phyloP scores from a whole-genome alignment of 1,140 invertebrate genomes.

The Brachionus asplanchnoidis region DNA sequence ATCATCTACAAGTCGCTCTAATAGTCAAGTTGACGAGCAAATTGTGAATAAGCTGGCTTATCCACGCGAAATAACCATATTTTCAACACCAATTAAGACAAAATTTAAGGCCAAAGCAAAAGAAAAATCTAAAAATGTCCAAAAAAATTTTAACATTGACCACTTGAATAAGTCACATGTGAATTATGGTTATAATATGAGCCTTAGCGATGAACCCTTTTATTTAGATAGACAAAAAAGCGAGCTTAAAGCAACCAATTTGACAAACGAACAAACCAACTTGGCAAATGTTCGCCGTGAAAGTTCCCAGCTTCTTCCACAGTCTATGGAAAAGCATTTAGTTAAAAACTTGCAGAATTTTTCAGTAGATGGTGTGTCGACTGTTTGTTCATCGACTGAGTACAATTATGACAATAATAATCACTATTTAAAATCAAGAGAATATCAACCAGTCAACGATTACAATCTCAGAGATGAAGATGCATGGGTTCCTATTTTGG shows the following conservation, averaged over 20 bases:
- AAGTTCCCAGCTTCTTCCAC: conserved; percentile 6
- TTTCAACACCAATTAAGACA: conserved; percentile 10
- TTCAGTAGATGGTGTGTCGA: background rate
- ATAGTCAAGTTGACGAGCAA: conserved; percentile 13
- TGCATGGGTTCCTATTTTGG: conserved; percentile 39
- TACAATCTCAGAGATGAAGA: conserved; percentile 38
- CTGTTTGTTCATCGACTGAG: background rate
- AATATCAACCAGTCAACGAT: background rate
- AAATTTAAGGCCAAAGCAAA: background rate
- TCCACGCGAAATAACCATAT: conserved; percentile 22
- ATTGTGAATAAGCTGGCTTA: conserved; percentile 5
- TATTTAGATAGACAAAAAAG: background rate
- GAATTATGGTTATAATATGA: conserved; percentile 5
- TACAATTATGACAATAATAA: conserved; percentile 2
- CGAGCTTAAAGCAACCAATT: background rate
- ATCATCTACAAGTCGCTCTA: background rate
- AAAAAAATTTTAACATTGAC: background rate
- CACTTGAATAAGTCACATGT: conserved; percentile 14
- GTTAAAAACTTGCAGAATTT: conserved; percentile 31
- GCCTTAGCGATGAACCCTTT: background rate
- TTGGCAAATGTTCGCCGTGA: background rate
- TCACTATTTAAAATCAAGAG: conserved; percentile 16
- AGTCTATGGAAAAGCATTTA: conserved; percentile 19
- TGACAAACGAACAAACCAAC: background rate
- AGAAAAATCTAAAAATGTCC: background rate